Base-by-base conservation (phyloP, 2,888 invertebrate species). In the Idaea biselata region DNA sequence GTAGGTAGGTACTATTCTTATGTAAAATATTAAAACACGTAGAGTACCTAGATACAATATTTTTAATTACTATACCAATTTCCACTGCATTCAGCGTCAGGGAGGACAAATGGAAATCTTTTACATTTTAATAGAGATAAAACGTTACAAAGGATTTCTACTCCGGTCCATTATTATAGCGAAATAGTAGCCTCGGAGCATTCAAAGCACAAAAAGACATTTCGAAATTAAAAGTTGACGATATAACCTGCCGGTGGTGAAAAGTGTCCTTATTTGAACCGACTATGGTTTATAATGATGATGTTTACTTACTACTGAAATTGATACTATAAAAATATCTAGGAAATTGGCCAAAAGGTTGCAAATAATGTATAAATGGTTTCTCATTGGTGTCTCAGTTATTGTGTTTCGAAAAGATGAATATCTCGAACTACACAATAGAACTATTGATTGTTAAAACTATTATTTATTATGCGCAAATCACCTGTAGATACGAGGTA, bases 81-180 rank as follows among this genome's bases (percentile, higher is more conserved):
- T 59, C 55, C 60, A 64, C 60, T 56, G 44, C 18, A 25, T 25
- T 57, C 54, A 32, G 44, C 17, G 54, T 8, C 56, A 16, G 57
- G 16, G 25, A 60, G 61, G 18, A 58, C 60, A 62, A 64, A 55
- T 61, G 56, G 14, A 60, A 58, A 32, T 25, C 58, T 17, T 60
- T 54, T 56, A 61, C 60, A 60, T 69, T 71, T 60, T 63, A 62
- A 66, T 60, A 61, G 66, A 70, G 73, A 76, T 74, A 75, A 74
- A 79, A 75, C 75, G 65, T 82, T 79, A 82, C 75, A 82, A 84
- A 83, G 80, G 76, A 68, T 72, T 79, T 70, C 66, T 31, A 16
- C 57, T 32, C 60, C 76, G 74, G 78, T 80, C 83, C 82, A 84
- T 87, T 87, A 86, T 86, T 76, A 76, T 82, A 75, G 76, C 65